Base-by-base conservation (phyloP, 2,113 vertebrate species). In the Rhynchomys soricoides region DNA sequence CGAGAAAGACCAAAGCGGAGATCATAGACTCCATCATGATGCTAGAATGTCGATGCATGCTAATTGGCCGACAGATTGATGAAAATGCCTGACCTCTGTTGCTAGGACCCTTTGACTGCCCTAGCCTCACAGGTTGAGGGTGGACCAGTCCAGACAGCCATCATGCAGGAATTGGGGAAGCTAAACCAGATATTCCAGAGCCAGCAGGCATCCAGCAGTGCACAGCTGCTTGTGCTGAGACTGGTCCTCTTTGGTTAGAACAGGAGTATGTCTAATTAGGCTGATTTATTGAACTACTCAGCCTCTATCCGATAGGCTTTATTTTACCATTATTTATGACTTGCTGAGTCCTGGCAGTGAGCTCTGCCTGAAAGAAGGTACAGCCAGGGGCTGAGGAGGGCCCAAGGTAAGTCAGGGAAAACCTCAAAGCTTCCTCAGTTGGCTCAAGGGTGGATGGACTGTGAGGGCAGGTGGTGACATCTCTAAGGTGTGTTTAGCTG, bases 191-290 rank as follows among this genome's bases (percentile, higher is more conserved):
- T 26, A 89, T 43, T 81, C 71, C 52, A 1, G n/a, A 71, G 71
- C 24, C 10, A 1, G 79, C 37, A 82, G 94, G 92, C 31, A 93
- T 37, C 82, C 93, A 70, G 91, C 93, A 77, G 95, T 87, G 83
- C 95, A 81, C 93, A 98, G 94, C 96, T 96, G 96, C 75, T 97
- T 94, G 48, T 92, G 40, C 92, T 93, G 83, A 88, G 96, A 95
- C 86, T 43, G 31, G 88, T 94, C 73, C 93, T 70, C 83, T 98
- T 97, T 26, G 50, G 89, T 95, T 89, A 90, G 73, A 98, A 95
- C 34, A 95, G 94, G 94, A 96, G 79, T 66, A 96, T 74, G 87
- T 97, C 96, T 93, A 71, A 83, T 94, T 57, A 97, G 77, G 79
- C n/a, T 92, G 91, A 96, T 88, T 88, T 88, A 91, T 68, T 70